Percentiles rank a stretch among this genome's conserved stretches.
Conservation (phyloP, 2,888 invertebrate species). For the Epinotia brunnichana region DNA sequence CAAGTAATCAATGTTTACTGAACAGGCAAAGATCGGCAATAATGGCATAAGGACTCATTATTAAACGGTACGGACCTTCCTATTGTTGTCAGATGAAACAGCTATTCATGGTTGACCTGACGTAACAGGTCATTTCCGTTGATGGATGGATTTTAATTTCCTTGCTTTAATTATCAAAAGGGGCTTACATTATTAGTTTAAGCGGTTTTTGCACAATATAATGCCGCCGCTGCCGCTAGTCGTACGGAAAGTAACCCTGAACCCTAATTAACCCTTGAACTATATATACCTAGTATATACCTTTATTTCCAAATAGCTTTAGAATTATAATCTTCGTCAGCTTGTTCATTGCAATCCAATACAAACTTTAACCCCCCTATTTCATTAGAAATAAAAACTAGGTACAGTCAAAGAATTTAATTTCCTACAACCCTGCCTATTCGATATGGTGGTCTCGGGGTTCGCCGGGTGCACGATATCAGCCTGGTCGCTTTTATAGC, state of each 20-base stretch:
- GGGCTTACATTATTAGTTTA: neutral
- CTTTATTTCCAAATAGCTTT: neutral
- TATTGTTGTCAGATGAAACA: constrained; percentile 10
- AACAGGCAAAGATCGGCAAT: neutral
- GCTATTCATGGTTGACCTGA: neutral
- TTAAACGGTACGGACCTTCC: neutral
- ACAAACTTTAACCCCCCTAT: neutral
- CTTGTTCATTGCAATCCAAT: neutral
- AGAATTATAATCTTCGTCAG: neutral
- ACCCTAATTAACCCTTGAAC: neutral
- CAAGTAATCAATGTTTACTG: neutral
- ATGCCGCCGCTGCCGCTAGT: no score
- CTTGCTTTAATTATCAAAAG: neutral
- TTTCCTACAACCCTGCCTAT: no score
- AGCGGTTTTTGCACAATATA: neutral
- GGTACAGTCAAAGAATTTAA: no score
- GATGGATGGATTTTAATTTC: neutral
- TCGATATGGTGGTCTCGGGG: no score
- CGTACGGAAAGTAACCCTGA: neutral
- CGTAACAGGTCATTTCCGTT: neutral
- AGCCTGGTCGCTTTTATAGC: no score
- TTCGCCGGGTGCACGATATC: no score
- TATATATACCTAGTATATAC: no score
- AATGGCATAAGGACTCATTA: neutral
- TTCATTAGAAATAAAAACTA: no score